Evolutionary conservation across 2,888 invertebrate species (phyloP).

Genomic region (Ethmia dodecea): DNA sequence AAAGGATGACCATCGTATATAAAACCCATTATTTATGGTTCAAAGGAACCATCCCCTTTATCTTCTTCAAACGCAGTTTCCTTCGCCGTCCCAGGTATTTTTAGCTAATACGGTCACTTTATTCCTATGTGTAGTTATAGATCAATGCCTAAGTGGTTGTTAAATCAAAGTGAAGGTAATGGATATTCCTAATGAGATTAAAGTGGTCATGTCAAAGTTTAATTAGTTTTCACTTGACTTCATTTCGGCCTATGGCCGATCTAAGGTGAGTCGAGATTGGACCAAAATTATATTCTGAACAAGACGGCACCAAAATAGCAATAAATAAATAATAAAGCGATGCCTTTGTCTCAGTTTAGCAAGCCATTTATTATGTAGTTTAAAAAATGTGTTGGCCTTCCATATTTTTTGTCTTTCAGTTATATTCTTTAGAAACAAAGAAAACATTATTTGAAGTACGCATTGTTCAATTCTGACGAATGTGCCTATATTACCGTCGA

Average conservation of each 20-base stretch:
- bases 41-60: conserved; percentile 45
- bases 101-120: conserved; percentile 4
- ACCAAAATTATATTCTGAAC: no score
- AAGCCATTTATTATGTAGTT: no score
- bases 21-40: conserved; percentile 59
- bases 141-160: conserved; percentile 9
- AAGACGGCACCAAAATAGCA: no score
- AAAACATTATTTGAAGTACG: no score
- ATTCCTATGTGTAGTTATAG: no score
- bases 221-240: conserved; percentile 56
- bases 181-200: conserved; percentile 23
- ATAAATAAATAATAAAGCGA: no score
- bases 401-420: no score
- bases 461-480: no score
- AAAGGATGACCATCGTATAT: conserved; percentile 41
- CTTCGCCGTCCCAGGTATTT: conserved; percentile 23
- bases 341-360: no score
- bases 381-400: no score
- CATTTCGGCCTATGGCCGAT: conserved; percentile 26
- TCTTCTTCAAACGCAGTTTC: conserved; percentile 32
- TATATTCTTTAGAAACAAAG: no score
- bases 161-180: conserved; percentile 22
- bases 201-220: conserved; percentile 49
- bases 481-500: no score
- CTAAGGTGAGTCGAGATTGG: conserved; percentile 45